phyloP scores from a whole-genome alignment of 2,113 vertebrate genomes.

The Mola mola region DNA sequence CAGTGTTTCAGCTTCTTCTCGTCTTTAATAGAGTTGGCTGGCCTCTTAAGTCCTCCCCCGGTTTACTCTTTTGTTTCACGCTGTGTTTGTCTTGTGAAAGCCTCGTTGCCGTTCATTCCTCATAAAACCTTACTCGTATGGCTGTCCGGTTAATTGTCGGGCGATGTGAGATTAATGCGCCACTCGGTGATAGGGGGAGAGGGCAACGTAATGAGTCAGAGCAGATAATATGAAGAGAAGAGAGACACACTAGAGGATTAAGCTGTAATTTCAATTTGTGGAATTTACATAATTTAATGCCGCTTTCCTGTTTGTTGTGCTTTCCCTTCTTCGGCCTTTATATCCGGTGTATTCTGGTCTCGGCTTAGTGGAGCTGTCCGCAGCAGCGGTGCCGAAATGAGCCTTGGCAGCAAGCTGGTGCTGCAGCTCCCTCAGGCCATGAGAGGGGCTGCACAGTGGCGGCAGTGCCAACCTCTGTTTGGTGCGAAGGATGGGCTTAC shows the following conservation, averaged over 20 bases:
- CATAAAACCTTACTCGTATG: conserved; percentile 12
- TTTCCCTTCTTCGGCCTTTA: too few species aligned
- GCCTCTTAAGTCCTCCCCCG: background rate
- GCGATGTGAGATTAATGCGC: conserved; percentile 12
- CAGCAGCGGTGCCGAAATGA: conserved; percentile 49
- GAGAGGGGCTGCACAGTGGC: conserved; percentile 26
- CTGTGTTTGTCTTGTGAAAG: conserved; percentile 23
- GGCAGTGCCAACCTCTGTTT: conserved; percentile 31
- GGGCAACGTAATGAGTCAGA: conserved; percentile 4
- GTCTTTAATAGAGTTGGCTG: conserved; percentile 12
- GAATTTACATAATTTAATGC: too few species aligned
- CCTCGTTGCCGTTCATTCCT: conserved; percentile 2
- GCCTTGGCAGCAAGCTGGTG: conserved; percentile 38
- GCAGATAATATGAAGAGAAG: conserved; percentile 13
- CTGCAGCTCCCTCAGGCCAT: conserved; percentile 32
- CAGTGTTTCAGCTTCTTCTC: conserved; percentile 1
- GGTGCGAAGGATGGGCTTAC: conserved; percentile 1
- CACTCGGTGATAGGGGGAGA: conserved; percentile 5
- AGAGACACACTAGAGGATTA: conserved; percentile 24
- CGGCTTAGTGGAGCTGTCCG: conserved; percentile 55
- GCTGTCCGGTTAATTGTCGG: too few species aligned
- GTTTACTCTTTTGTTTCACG: conserved; percentile 7
- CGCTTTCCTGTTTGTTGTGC: background rate
- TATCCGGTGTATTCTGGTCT: too few species aligned
- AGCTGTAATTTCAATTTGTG: too few species aligned